These are phyloP conservation scores for Poecile montanus DNA, from an alignment of 2,797 vertebrate genomes.

Conservation along the genomic window DNA sequence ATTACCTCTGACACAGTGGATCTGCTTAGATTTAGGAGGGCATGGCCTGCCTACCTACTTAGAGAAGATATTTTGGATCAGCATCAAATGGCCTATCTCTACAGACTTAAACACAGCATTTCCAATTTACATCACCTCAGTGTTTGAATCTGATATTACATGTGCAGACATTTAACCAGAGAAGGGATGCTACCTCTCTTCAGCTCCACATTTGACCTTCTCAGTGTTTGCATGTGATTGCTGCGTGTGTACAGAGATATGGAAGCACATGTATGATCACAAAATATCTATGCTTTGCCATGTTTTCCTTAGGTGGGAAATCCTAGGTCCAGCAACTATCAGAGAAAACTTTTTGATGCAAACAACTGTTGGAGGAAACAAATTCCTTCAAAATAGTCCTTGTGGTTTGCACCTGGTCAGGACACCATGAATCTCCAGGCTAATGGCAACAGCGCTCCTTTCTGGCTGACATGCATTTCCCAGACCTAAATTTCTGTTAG, in stretches of 20 bases:
- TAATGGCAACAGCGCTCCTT: not conserved
- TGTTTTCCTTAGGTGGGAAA: not conserved
- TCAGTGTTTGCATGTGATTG: not conserved
- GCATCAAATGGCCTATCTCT: not conserved
- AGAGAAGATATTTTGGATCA: not conserved
- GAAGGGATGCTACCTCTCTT: not conserved
- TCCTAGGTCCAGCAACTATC: not conserved
- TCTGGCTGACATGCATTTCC: not conserved
- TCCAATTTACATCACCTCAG: not conserved
- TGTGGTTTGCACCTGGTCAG: not conserved
- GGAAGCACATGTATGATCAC: not conserved
- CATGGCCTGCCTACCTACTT: not conserved
- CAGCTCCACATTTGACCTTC: not conserved
- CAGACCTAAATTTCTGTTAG: not conserved
- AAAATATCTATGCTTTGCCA: not conserved
- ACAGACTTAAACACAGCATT: not conserved
- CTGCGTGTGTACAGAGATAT: not conserved
- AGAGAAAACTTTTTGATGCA: not conserved
- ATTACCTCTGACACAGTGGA: not conserved
- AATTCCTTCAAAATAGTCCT: not conserved
- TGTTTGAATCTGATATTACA: not conserved
- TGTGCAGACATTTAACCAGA: not conserved
- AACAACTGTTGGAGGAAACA: not conserved
- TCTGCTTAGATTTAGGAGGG: not conserved
- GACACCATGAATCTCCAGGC: not conserved